Conservation (phyloP, 2,113 vertebrate species). For the Procavia capensis region DNA sequence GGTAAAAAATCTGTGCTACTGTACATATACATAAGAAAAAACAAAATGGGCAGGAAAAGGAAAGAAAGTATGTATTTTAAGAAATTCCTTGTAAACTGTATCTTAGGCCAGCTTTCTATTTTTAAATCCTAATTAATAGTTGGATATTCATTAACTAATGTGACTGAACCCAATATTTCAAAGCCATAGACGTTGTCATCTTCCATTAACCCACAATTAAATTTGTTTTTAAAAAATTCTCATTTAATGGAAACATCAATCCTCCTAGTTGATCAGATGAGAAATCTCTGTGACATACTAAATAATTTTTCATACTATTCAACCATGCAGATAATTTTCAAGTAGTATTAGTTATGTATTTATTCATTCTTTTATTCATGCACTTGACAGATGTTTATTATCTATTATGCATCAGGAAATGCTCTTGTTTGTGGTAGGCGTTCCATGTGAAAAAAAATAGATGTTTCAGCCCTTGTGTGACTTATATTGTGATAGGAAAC, state of each 20-base stretch:
- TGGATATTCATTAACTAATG: neutral
- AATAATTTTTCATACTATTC: neutral
- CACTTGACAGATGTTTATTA: neutral
- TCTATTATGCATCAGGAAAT: neutral
- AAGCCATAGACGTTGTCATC: neutral
- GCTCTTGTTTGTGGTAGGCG: neutral
- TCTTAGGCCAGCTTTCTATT: neutral
- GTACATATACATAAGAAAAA: neutral
- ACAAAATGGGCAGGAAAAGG: neutral
- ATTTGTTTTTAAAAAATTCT: neutral
- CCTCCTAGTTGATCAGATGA: neutral
- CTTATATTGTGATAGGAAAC: neutral
- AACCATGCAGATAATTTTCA: neutral
- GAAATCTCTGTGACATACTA: neutral
- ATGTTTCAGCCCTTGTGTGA: neutral
- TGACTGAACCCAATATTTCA: neutral
- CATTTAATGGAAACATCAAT: neutral
- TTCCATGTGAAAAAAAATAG: neutral
- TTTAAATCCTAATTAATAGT: neutral
- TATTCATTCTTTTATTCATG: neutral
- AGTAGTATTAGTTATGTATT: neutral
- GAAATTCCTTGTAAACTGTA: neutral
- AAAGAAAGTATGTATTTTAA: neutral
- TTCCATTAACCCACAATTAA: neutral
- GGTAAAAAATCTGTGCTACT: neutral